Conservation (phyloP, 2,888 invertebrate genomes). For the Syrphus vitripennis region DNA sequence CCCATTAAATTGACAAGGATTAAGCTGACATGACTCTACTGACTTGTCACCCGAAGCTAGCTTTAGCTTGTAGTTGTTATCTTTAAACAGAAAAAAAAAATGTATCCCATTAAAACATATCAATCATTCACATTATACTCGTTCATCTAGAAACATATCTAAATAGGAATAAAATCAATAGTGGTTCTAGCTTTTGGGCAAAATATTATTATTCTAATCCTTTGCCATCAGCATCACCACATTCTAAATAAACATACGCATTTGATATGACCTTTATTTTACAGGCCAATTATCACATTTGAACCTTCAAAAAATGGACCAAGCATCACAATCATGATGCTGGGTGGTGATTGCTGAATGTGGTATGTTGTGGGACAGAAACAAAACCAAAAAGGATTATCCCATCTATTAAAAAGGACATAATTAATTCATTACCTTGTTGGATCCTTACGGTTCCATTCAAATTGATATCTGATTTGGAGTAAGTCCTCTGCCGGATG, state of each 20-base stretch:
- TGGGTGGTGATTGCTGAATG: slow-evolving; percentile 2
- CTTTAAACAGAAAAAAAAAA: slow-evolving; percentile 78
- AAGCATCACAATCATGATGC: neutral
- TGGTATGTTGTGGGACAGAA: slow-evolving; percentile 4
- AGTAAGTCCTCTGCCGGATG: slow-evolving; percentile 82
- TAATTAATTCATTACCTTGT: slow-evolving; percentile 80
- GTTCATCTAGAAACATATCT: too few relatives aligned
- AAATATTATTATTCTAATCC: slow-evolving; percentile 3
- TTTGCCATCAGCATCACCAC: neutral
- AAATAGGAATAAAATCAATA: neutral
- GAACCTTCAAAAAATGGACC: neutral
- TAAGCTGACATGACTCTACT: slow-evolving; percentile 87
- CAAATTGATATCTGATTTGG: slow-evolving; percentile 82
- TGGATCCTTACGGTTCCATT: slow-evolving; percentile 85
- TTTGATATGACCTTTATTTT: neutral
- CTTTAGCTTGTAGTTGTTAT: slow-evolving; percentile 85
- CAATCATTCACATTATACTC: neutral
- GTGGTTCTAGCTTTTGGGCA: neutral
- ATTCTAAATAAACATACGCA: neutral
- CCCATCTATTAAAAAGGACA: slow-evolving; percentile 28
- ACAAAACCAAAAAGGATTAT: slow-evolving; percentile 42
- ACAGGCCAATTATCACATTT: neutral
- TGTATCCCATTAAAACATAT: neutral
- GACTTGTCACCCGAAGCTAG: slow-evolving; percentile 84
- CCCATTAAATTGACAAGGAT: slow-evolving; percentile 88